phyloP scores from a whole-genome alignment of 2,113 vertebrate species.

The Gnathonemus longibarbis region DNA sequence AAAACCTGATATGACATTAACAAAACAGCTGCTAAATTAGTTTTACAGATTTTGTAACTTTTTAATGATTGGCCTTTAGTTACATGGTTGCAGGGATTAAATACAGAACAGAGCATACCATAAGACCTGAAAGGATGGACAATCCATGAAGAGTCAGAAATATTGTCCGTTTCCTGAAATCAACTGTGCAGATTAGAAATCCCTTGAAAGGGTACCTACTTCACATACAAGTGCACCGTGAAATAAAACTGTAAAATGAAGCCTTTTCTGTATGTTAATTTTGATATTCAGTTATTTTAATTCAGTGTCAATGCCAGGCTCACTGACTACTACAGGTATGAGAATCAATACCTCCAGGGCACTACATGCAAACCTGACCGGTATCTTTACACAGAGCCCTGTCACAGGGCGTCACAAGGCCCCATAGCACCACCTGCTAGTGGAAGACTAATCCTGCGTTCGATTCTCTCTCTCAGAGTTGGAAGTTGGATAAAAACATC shows the following conservation, averaged over 20 bases:
- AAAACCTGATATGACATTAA: background rate
- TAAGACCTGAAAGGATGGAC: background rate
- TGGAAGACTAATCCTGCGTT: background rate
- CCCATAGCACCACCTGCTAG: background rate
- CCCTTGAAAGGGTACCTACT: background rate
- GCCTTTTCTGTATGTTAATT: background rate
- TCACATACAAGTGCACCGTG: background rate
- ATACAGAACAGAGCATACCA: background rate
- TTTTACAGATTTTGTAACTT: background rate
- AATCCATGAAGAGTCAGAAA: background rate
- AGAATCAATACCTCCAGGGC: background rate
- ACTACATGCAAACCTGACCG: background rate
- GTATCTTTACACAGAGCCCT: background rate
- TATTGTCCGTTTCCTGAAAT: background rate
- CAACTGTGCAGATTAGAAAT: background rate
- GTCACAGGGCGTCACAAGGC: background rate
- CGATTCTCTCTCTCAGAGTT: no score
- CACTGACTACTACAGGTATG: background rate
- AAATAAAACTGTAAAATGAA: background rate
- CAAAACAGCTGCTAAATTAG: background rate
- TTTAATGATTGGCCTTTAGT: background rate
- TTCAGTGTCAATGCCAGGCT: background rate
- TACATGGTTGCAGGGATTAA: background rate
- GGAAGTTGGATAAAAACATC: no score
- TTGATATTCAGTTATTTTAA: background rate